Percentiles rank a stretch among this genome's conserved stretches.
Conservation (phyloP, 1,140 invertebrate genomes). For the Rhopalosiphum maidis region DNA sequence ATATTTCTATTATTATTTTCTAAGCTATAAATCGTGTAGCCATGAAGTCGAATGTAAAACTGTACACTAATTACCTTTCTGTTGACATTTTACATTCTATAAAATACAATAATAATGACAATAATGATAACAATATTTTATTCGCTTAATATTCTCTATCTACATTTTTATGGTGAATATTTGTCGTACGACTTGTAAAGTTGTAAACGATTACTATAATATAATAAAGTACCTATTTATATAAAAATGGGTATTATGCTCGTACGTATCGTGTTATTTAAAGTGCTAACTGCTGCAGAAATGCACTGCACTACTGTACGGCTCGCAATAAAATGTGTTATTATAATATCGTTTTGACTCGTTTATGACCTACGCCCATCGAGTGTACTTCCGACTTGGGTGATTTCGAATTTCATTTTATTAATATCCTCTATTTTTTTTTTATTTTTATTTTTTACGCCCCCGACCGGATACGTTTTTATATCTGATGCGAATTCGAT, state of each 20-base stretch:
- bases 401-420: not conserved
- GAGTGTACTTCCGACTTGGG: constrained; percentile 16
- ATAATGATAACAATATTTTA: no score
- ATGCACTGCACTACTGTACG: not conserved
- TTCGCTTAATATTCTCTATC: not conserved
- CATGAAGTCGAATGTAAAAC: no score
- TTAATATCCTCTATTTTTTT: constrained; percentile 11
- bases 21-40: no score
- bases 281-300: not conserved
- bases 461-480: constrained; percentile 31
- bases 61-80: no score
- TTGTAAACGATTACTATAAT: not conserved
- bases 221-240: not conserved
- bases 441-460: not conserved
- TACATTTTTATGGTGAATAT: not conserved
- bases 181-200: not conserved
- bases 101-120: no score
- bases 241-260: not conserved
- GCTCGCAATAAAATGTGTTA: not conserved
- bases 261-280: not conserved
- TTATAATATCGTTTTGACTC: constrained; percentile 12
- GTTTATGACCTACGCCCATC: constrained; percentile 35
- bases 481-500: constrained; percentile 45
- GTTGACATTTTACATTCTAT: no score
- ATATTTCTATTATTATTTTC: no score